phyloP scores from a whole-genome alignment of 2,888 invertebrate genomes.

The Belgica antarctica region DNA sequence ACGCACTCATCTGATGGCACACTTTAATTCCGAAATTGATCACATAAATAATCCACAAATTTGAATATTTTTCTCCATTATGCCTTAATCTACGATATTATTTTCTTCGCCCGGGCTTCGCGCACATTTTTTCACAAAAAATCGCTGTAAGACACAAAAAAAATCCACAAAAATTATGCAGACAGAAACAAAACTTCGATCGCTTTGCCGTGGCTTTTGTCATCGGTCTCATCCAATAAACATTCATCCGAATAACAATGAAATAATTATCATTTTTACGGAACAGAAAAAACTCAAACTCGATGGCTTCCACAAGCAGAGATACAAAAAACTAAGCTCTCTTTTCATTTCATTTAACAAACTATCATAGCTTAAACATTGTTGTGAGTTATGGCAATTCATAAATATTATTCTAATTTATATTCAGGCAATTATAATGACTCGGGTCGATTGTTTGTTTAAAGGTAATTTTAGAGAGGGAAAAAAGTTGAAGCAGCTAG shows the following conservation, averaged over 20 bases:
- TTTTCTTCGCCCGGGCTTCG: neutral
- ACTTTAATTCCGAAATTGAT: constrained; percentile 40
- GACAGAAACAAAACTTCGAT: neutral
- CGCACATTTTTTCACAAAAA: neutral
- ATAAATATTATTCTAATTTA: constrained; percentile 44
- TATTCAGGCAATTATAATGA: constrained; percentile 42
- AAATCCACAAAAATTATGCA: neutral
- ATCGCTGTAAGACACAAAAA: neutral
- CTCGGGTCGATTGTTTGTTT: constrained; percentile 39
- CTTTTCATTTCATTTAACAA: neutral
- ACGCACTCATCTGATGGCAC: neutral
- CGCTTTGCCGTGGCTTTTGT: neutral
- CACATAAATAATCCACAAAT: constrained; percentile 40
- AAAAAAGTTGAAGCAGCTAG: too few species aligned
- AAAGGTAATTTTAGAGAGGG: constrained; percentile 4
- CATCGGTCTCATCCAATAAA: neutral
- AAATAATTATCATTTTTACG: constrained; percentile 42
- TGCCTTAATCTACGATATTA: constrained; percentile 34
- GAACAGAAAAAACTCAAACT: too few species aligned
- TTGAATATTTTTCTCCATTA: constrained; percentile 19
- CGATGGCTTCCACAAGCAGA: neutral
- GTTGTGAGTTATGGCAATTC: constrained; percentile 42
- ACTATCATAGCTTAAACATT: constrained; percentile 21
- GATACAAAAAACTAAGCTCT: constrained; percentile 37
- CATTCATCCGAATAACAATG: constrained; percentile 43